Evolutionary conservation across 1,140 invertebrate species (phyloP), one percentile per base, ranked within the genome.

Genomic region (Marisa cornuarietis): DNA sequence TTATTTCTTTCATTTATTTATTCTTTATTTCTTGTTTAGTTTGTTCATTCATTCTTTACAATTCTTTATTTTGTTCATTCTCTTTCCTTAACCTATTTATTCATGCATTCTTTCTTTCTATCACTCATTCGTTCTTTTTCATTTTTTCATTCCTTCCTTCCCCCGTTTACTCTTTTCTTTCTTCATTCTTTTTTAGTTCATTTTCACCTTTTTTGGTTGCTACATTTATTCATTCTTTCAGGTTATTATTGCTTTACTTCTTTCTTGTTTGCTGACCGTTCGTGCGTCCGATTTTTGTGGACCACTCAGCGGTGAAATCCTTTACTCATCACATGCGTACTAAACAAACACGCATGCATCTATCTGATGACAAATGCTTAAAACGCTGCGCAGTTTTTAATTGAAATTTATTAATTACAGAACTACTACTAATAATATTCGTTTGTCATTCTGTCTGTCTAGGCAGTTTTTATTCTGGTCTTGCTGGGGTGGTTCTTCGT

Each of bases 401-500:
- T 58, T 9, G 4, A 18, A 6, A 14, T 58, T 58, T 9, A 5
- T 49, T 73, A 13, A 31, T 7, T n/a, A 73, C 0, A 1, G 49
- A 72, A 1, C 1, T 73, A n/a, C 31, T 42, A n/a, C 7, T 31
- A 14, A 52, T 51, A 18, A 24, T 71, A n/a, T 6, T 5, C 42
- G 18, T 18, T 4, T 58, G 22, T 54, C 7, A 24, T 65, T 71
- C 20, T 79, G 22, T 68, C 24, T 76, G 14, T 79, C 81, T 72
- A 87, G 86, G 86, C 85, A 58, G 83, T 87, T 8, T 86, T 84
- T 58, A 83, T 85, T 10, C 69, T 87, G 4, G 77, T 85, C 11
- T 71, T 84, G 16, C 80, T 87, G 13, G 86, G 85, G 14, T 87
- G 85, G 85, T 73, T 86, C 58, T 87, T 86, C 78, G 80, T 87